Conservation (phyloP, 2,113 vertebrate genomes). For the Tupaia tana region DNA sequence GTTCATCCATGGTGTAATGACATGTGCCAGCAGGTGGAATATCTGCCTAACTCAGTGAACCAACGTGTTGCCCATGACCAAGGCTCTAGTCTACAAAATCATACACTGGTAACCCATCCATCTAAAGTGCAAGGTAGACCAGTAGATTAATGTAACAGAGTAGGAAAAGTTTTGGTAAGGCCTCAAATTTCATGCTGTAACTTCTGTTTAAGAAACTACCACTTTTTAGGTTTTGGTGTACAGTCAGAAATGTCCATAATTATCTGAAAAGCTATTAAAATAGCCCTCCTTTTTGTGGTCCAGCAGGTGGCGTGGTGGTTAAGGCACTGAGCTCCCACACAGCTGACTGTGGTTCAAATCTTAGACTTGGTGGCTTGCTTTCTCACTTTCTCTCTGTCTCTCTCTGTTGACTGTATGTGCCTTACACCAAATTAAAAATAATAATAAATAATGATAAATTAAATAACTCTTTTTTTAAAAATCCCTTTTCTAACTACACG, state of each 20-base stretch:
- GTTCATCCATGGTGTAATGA: not conserved
- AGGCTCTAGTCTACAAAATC: not conserved
- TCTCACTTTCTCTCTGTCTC: too few relatives aligned
- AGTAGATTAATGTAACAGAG: not conserved
- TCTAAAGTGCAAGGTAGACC: not conserved
- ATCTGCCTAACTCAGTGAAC: not conserved
- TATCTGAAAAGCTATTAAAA: constrained; percentile 41
- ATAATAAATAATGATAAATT: too few relatives aligned
- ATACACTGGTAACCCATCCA: not conserved
- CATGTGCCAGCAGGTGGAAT: not conserved
- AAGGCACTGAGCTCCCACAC: too few relatives aligned
- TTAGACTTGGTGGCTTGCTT: too few relatives aligned
- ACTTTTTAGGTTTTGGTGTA: not conserved
- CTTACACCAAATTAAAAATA: too few relatives aligned
- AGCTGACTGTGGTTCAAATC: too few relatives aligned
- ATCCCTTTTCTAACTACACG: not conserved
- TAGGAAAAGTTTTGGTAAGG: not conserved
- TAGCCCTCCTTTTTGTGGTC: not conserved
- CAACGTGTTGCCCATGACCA: not conserved
- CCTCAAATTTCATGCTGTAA: not conserved
- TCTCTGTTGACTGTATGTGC: too few relatives aligned
- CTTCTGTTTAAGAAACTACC: not conserved
- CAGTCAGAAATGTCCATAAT: not conserved
- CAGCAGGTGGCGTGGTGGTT: too few relatives aligned
- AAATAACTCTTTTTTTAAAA: too few relatives aligned